Base-by-base conservation (phyloP, 2,113 vertebrate genomes). In the Tachycineta bicolor region DNA sequence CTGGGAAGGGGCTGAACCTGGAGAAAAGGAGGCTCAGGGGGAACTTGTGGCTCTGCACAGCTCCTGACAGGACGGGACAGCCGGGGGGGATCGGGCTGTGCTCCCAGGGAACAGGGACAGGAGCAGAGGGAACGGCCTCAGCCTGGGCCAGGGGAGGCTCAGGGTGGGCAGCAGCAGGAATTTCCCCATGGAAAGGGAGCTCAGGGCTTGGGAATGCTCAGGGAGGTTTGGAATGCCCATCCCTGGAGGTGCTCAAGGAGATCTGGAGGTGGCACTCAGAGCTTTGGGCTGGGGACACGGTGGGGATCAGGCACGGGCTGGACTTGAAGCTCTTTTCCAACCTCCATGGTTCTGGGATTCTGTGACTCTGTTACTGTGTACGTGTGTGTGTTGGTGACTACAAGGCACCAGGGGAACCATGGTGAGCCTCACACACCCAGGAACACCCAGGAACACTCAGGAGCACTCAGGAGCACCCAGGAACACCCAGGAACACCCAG, bases 251-350 rank as follows among this genome's bases (percentile, higher is more conserved):
- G 65, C 0, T 20, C n/a, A 17, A 0, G 55, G 12, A 19, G 0
- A 0, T 0, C 33, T 56, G 49, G 34, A 3, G 0, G 3, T 43
- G 67, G 11, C 58, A 64, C 50, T 22, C 4, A 55, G 43, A 0
- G 21, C 58, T 71, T 21, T 43, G 49, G 13, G 41, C n/a, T 71
- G 67, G 31, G 25, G 50, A 34, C 34, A 26, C 3, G 49, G 9
- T 64, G 34, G 34, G 34, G 6, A 18, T 43, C 0, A 0, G 58
- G 2, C 31, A 37, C 43, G 43, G 3, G 1, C 1, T n/a, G 31
- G 17, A 37, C 14, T 49, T 18, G 43, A 34, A 64, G 58, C 5
- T 24, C 24, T 34, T 39, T 39, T n/a, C 23, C 64, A 46, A 3
- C 25, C 31, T 34, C 14, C 0, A 1, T 2, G 6, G 23, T 34